Evolutionary conservation across 2,113 vertebrate species (phyloP), one percentile per base, ranked within the genome.

Genomic region (Bubo blakistoni): DNA sequence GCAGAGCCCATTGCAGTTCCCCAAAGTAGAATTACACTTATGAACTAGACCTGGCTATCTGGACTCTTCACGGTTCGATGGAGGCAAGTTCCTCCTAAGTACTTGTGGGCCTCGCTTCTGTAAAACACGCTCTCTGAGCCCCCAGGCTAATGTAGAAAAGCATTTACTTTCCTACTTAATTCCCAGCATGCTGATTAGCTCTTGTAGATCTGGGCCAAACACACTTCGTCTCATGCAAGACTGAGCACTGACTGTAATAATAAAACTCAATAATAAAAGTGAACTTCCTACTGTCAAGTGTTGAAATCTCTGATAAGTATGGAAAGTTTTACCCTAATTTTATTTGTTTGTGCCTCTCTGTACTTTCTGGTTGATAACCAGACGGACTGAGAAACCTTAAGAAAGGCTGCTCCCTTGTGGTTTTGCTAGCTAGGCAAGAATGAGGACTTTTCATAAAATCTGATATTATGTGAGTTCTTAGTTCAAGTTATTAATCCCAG

Each of bases 361-460:
- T 42, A 26, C 20, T 83, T 89, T 59, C n/a, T 78, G 26, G 17
- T 71, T 92, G 73, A 36, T 63, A 96, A 94, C 30, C 19, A 87
- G 85, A 85, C 65, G 44, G n/a, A 46, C 32, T 94, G 36, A 92
- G 52, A 96, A 95, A 94, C 52, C 44, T 96, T 94, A 94, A 96
- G 96, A 94, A 96, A 97, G 94, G 88, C 95, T 96, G 92, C 94
- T 96, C 91, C 86, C 96, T 97, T 96, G 96, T 96, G 94, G 95
- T 58, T 96, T 94, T 84, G 51, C 36, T 49, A 85, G 46, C 81
- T 72, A 94, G 91, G 26, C 22, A 81, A 91, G 73, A 91, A 91
- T n/a, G 11, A 67, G 19, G 40, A 85, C 36, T 83, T 90, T 24
- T 72, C 2, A 1, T 40, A 67, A 93, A 78, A 81, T 81, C 58